phyloP scores from a whole-genome alignment of 2,888 invertebrate genomes.

The Eupithecia pulchellata region DNA sequence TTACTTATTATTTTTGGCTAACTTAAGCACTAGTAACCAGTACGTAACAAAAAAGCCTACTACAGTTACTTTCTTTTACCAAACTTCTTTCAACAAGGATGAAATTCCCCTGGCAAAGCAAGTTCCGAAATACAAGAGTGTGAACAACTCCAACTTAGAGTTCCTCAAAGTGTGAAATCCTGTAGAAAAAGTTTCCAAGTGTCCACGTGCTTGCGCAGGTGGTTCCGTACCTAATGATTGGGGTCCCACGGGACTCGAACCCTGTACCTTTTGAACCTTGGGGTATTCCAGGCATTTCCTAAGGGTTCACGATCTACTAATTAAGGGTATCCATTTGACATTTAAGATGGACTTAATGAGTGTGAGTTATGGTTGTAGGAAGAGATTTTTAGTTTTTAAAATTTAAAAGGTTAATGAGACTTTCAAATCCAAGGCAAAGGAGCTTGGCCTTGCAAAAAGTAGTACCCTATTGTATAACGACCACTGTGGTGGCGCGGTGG shows the following conservation, averaged over 20 bases:
- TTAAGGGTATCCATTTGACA: constrained; percentile 51
- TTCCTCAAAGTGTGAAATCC: constrained; percentile 71
- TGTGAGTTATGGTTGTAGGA: constrained; percentile 40
- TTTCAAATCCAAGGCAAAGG: not conserved
- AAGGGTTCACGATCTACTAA: constrained; percentile 36
- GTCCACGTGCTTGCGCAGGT: constrained; percentile 71
- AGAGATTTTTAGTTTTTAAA: not conserved
- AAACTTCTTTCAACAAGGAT: not conserved
- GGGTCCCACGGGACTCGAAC: constrained; percentile 75
- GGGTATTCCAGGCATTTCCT: constrained; percentile 62
- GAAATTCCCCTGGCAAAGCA: not conserved
- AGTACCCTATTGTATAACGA: not conserved
- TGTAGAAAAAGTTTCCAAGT: constrained; percentile 62
- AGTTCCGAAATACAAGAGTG: constrained; percentile 46
- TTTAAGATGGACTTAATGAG: constrained; percentile 50
- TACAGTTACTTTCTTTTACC: not conserved
- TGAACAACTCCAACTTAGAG: constrained; percentile 59
- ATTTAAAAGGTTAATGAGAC: constrained; percentile 20
- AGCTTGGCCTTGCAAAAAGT: not conserved
- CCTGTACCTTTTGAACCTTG: constrained; percentile 52
- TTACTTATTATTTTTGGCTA: too few relatives aligned
- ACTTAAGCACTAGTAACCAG: too few relatives aligned
- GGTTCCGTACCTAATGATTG: constrained; percentile 48
- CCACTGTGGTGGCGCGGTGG: too few relatives aligned
- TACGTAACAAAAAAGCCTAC: not conserved